These are phyloP conservation scores for Musca vetustissima DNA, from an alignment of 1,140 invertebrate species.

Conservation along the genomic window DNA sequence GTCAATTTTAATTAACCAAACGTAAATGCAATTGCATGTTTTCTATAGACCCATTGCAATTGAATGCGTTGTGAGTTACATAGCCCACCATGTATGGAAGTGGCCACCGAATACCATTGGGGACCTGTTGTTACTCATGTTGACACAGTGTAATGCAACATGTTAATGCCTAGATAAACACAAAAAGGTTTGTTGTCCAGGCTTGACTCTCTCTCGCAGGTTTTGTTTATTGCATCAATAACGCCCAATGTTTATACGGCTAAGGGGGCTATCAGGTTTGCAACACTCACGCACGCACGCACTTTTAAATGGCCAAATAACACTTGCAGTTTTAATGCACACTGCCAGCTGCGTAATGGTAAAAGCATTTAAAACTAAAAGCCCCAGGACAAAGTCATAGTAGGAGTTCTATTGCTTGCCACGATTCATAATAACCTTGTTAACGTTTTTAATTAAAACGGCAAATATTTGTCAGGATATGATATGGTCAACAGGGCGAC, in stretches of 20 bases:
- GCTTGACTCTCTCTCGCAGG: background rate
- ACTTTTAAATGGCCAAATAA: conserved; percentile 2
- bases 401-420: background rate
- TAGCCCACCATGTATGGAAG: no score
- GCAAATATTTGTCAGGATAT: conserved; percentile 18
- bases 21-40: conserved; percentile 22
- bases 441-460: conserved; percentile 21
- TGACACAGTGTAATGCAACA: conserved; percentile 22
- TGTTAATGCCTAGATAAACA: conserved; percentile 19
- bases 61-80: no score
- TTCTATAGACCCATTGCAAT: no score
- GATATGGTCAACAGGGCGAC: background rate
- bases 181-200: no score
- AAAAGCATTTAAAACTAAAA: conserved; percentile 23
- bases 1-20: conserved; percentile 24
- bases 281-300: conserved; percentile 18
- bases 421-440: conserved; percentile 13
- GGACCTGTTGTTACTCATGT: background rate
- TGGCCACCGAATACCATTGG: no score
- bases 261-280: background rate
- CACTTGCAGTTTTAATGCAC: conserved; percentile 2
- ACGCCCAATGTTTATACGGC: no score
- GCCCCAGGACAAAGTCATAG: background rate
- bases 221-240: background rate
- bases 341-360: background rate